Base-by-base conservation (phyloP, 1,140 invertebrate genomes). In the Nymphalis io region DNA sequence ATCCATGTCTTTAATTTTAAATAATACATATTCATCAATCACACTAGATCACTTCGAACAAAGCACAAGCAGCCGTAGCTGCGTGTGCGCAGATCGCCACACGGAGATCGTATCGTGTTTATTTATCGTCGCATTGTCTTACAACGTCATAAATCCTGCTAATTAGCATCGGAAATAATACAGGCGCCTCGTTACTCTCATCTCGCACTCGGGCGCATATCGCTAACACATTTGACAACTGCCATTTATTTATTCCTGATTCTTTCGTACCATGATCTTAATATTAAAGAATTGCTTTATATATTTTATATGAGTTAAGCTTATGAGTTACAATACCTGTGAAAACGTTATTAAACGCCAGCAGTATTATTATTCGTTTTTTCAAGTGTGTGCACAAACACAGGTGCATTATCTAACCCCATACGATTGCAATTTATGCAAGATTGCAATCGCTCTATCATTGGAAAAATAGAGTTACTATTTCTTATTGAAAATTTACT, bases 61-160 rank as follows among this genome's bases (percentile, higher is more conserved):
- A n/a, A n/a, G 42, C n/a, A 46, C n/a, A 0, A n/a, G 27, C 27
- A 33, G 27, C 18, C 8, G 10, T 51, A 51, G 46, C 46, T 51
- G 46, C 46, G 46, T 18, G 46, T n/a, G 46, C 46, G 16, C 46
- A 51, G 63, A 68, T 60, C 64, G 23, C 20, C 40, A 42, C 42
- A 57, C 55, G 15, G 3, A 58, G 74, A 73, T 76, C 62, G 51
- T 76, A 76, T 76, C 75, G 39, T 15, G 38, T 44, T 71, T 74
- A 74, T 77, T 74, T 77, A 77, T 72, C 61, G 70, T 68, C 67
- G 67, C 73, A 77, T 77, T 74, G 75, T 74, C 60, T 72, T 40
- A 12, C 64, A 33, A 55, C 46, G 58, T 74, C 51, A 72, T 77
- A 72, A 77, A 77, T 77, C 60, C 53, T 33, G 69, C 67, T 74